Percentiles rank a stretch among this genome's conserved stretches.
These are phyloP conservation scores for Lagorchestes hirsutus DNA, from an alignment of 2,797 vertebrate species.

Conservation along the genomic window DNA sequence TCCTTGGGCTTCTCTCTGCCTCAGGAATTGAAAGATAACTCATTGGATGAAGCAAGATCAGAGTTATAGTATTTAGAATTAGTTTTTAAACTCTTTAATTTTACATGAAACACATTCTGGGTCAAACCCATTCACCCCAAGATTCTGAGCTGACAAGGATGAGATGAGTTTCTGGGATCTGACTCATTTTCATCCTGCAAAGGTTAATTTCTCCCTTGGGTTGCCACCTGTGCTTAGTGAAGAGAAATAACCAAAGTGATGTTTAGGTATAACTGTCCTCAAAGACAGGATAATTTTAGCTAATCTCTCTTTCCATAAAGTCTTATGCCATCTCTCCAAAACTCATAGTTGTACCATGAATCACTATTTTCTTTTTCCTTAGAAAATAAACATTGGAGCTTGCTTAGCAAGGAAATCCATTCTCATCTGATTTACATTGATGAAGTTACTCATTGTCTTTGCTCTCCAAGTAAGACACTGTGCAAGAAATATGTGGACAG, in stretches of 20 bases:
- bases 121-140: not conserved
- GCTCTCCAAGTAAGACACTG: not conserved
- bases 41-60: not conserved
- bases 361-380: not conserved
- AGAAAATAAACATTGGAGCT: not conserved
- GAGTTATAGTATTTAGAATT: not conserved
- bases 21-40: not conserved
- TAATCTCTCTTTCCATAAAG: not conserved
- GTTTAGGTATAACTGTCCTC: not conserved
- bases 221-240: not conserved
- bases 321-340: not conserved
- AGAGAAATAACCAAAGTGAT: not conserved
- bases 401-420: not conserved
- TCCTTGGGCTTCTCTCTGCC: not conserved
- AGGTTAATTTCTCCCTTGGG: not conserved
- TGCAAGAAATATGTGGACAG: not conserved
- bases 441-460: not conserved
- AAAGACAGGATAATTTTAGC: not conserved
- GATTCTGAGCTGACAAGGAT: not conserved
- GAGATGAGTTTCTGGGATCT: not conserved
- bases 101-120: not conserved
- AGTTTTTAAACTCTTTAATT: not conserved
- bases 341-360: not conserved
- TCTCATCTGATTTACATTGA: not conserved
- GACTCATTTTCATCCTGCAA: not conserved